Evolutionary conservation across 2,888 invertebrate species (phyloP), one percentile per base, ranked within the genome.

Genomic region (Argyra leucocephala): DNA sequence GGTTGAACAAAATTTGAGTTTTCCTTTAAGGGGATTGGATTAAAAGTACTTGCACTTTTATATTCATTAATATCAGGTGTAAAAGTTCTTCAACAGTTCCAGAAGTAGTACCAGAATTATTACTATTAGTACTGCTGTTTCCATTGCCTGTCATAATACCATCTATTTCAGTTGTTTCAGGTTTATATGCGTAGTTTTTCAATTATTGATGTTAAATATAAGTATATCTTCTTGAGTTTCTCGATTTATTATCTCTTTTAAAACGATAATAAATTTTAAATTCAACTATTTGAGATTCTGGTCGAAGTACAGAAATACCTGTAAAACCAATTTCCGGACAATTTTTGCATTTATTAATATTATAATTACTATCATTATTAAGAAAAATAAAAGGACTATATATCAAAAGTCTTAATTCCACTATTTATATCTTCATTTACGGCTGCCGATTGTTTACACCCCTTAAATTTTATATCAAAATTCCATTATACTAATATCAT

Each of bases 251-350:
- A 63, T 59, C 22, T 5, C 48, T 48, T 63, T 22, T 21, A 69
- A 57, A 66, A 61, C 37, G 68, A 70, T 69, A 70, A 71, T 37
- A 75, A 74, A 36, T 71, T 72, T n/a, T n/a, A n/a, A 22, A 71
- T 67, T 64, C 4, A 18, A 48, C n/a, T 48, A 18, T 15, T n/a
- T 48, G 48, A 2, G 2, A n/a, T 18, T 15, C 5, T 48, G 2
- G 48, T 12, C 1, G 1, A n/a, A n/a, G n/a, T 18, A 5, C n/a
- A n/a, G 76, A 9, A 82, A 82, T 74, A 5, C 75, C 74, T 66
- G 71, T n/a, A n/a, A n/a, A n/a, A n/a, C n/a, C n/a, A n/a, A n/a
- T n/a, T n/a, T n/a, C n/a, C n/a, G n/a, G n/a, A n/a, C n/a, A n/a
- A n/a, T n/a, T n/a, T n/a, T n/a, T n/a, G n/a, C n/a, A n/a, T n/a